phyloP scores from a whole-genome alignment of 2,113 vertebrate species.

The Ammodytes dubius region DNA sequence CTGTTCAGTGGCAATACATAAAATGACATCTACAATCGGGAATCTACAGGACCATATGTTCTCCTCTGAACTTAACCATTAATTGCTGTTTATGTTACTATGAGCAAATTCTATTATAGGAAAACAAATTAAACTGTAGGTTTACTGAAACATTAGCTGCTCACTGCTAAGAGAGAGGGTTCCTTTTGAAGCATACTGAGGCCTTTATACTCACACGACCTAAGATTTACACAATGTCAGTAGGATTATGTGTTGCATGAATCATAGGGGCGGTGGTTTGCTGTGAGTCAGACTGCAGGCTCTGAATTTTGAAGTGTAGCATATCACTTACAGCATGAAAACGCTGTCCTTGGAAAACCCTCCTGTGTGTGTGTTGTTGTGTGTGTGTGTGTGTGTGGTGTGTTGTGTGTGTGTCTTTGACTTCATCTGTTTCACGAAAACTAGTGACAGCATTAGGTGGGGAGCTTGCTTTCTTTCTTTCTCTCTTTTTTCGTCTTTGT shows the following conservation, averaged over 20 bases:
- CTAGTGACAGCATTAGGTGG: not conserved
- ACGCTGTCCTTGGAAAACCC: slow-evolving; percentile 2
- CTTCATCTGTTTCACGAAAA: not conserved
- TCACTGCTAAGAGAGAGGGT: not conserved
- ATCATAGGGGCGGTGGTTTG: not conserved
- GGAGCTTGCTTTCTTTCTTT: not conserved
- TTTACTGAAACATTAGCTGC: no score
- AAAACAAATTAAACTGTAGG: no score
- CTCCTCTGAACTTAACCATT: no score
- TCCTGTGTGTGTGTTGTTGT: not conserved
- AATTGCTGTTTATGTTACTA: no score
- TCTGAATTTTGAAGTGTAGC: not conserved
- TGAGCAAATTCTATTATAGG: no score
- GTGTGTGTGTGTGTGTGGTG: no score
- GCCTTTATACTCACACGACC: not conserved
- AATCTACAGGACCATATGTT: no score
- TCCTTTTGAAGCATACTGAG: not conserved
- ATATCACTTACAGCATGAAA: slow-evolving; percentile 1
- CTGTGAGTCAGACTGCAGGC: no score
- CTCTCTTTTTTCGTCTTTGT: slow-evolving; percentile 2
- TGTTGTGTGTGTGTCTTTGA: not conserved
- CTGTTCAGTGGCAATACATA: no score
- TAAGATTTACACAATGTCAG: not conserved
- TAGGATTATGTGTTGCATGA: not conserved
- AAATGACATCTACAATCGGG: no score